Conservation (phyloP, 1,140 invertebrate genomes). For the Saccostrea glomerata region DNA sequence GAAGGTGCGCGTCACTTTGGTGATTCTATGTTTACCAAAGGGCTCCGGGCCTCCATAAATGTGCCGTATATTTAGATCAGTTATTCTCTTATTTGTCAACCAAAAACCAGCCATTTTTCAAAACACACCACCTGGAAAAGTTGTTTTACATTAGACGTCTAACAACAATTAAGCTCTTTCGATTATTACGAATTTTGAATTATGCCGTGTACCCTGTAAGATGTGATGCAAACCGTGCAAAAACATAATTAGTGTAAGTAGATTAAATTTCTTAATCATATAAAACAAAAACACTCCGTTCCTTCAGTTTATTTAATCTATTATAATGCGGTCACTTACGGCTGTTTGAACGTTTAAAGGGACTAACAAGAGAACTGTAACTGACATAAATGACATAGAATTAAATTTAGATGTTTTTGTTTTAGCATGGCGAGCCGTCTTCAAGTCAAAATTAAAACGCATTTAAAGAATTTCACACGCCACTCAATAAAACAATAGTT, state of each 20-base stretch:
- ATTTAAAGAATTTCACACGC: too few relatives aligned
- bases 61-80: constrained; percentile 12
- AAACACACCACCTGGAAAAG: not conserved
- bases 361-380: not conserved
- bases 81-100: constrained; percentile 23
- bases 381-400: not conserved
- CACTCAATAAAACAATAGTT: too few relatives aligned
- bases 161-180: not conserved
- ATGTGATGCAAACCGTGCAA: not conserved
- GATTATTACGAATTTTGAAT: not conserved
- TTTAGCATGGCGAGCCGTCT: too few relatives aligned
- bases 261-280: constrained; percentile 19
- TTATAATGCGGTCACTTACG: not conserved
- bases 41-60: constrained; percentile 6
- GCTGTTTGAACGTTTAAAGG: not conserved
- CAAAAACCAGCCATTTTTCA: constrained; percentile 13
- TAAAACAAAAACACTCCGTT: constrained; percentile 5
- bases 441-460: too few relatives aligned
- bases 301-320: constrained; percentile 2
- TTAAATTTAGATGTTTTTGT: too few relatives aligned
- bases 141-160: not conserved
- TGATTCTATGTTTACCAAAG: not conserved
- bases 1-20: not conserved
- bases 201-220: not conserved
- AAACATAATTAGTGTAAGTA: constrained; percentile 30